Conservation (phyloP, 2,888 invertebrate species). For the Drosophila peninsularis region DNA sequence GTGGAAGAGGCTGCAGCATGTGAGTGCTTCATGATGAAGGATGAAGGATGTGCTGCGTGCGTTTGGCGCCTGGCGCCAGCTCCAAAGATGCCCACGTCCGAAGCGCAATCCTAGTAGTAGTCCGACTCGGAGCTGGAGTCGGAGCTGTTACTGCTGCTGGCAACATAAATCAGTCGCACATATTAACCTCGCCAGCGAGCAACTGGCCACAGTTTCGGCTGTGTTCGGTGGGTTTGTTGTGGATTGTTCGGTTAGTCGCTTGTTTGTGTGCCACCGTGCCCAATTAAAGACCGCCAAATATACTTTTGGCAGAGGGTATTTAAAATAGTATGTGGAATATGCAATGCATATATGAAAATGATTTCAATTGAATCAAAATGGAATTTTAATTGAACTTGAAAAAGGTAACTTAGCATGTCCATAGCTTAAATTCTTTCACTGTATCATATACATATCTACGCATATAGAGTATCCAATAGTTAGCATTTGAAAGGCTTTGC, state of each 20-base stretch:
- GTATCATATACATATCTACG: not conserved
- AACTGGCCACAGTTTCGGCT: conserved; percentile 50
- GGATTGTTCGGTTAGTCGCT: conserved; percentile 13
- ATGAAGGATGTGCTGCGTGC: conserved; percentile 79
- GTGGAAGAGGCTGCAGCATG: conserved; percentile 25
- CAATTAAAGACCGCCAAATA: conserved; percentile 70
- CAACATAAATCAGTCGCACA: conserved; percentile 75
- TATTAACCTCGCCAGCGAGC: conserved; percentile 64
- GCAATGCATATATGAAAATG: not conserved
- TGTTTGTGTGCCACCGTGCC: conserved; percentile 67
- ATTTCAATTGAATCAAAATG: not conserved
- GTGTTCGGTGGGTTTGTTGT: conserved; percentile 13
- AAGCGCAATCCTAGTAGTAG: conserved; percentile 17
- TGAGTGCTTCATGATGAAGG: conserved; percentile 45
- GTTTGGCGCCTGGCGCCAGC: conserved; percentile 76
- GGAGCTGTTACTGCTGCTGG: conserved; percentile 29
- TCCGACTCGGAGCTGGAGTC: conserved; percentile 6
- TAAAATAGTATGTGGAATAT: not conserved
- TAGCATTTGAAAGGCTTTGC: too few relatives aligned
- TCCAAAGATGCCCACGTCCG: conserved; percentile 56
- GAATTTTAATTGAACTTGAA: too few relatives aligned
- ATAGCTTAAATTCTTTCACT: not conserved
- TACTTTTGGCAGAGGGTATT: not conserved
- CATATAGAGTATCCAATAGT: not conserved
- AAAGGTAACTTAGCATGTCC: not conserved